Percentiles rank a stretch among this genome's conserved stretches.
Evolutionary conservation across 2,888 invertebrate species (phyloP).

Genomic region (Dinocampus coccinellae): DNA sequence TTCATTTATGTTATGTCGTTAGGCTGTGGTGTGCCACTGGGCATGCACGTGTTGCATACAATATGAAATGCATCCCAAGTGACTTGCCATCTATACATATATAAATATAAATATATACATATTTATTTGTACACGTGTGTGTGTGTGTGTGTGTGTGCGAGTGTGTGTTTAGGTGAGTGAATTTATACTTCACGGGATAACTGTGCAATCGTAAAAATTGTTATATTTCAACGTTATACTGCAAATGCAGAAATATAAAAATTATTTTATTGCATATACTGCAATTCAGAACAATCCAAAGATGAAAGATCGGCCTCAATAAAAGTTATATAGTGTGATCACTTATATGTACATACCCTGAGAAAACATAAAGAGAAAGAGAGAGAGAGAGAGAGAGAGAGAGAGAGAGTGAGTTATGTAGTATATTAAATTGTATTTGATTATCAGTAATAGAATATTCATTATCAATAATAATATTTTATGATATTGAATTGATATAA

Average conservation of each 20-base stretch:
- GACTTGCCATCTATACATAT: background rate
- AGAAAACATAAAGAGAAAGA: no score
- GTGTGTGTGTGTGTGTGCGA: no score
- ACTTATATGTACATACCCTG: background rate
- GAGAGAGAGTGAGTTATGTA: no score
- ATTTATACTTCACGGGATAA: no score
- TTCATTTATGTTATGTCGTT: constrained; percentile 16
- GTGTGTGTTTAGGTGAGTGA: no score
- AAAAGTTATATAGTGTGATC: background rate
- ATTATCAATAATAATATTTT: background rate
- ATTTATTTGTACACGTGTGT: background rate
- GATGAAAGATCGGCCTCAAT: constrained; percentile 6
- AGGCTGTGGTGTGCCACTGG: constrained; percentile 2
- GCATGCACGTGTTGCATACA: constrained; percentile 15
- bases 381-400: no score
- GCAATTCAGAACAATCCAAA: constrained; percentile 11
- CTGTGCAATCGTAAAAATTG: background rate
- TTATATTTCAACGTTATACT: background rate
- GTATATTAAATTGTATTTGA: no score
- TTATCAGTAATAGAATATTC: background rate
- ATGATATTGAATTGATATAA: background rate
- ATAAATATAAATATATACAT: background rate
- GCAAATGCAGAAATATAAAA: background rate
- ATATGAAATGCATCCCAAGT: background rate
- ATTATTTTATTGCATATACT: background rate